Evolutionary conservation across 2,113 vertebrate species (phyloP).

Genomic region (Spermophilus dauricus): DNA sequence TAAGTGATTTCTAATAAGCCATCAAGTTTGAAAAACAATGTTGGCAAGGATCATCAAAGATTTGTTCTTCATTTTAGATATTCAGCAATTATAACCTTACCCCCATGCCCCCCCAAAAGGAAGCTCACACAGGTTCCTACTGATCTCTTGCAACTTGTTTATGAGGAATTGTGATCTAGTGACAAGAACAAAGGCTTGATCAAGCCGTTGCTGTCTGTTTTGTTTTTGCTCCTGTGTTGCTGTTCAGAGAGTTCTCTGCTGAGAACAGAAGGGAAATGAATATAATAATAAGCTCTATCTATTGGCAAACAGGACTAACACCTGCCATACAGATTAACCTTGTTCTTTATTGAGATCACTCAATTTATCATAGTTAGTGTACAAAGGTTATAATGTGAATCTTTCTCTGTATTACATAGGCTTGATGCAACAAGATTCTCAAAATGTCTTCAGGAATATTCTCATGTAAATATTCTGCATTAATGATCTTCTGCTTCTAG

Average conservation of each 20-base stretch:
- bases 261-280: conserved; percentile 49
- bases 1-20: background rate
- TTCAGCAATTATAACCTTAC: background rate
- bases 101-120: background rate
- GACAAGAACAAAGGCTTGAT: background rate
- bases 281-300: background rate
- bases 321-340: background rate
- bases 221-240: background rate
- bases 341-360: background rate
- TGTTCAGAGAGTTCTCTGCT: conserved; percentile 41
- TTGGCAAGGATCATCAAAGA: background rate
- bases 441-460: background rate
- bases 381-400: background rate
- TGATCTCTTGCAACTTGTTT: background rate
- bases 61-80: background rate
- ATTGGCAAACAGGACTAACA: conserved; percentile 7
- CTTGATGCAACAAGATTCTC: background rate
- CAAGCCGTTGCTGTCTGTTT: background rate
- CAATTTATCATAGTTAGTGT: background rate
- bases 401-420: background rate
- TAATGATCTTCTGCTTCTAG: conserved; percentile 17
- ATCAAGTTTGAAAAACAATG: background rate
- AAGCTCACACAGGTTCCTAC: background rate
- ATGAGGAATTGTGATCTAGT: background rate
- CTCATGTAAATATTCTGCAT: background rate